Conservation (phyloP, 37 sponge, comb jelly and placozoan genomes). For the Petrosia ficiformis region DNA sequence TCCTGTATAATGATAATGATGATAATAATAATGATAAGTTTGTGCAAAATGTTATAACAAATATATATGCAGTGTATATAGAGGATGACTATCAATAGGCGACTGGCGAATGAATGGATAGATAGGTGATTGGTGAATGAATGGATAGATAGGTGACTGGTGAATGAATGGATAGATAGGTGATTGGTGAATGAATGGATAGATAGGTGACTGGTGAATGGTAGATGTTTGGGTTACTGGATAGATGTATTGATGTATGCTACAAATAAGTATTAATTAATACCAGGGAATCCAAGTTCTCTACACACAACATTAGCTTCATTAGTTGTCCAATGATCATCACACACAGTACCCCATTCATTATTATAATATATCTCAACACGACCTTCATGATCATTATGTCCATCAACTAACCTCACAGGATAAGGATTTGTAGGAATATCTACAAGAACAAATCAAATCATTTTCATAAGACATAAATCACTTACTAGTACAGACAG, state of each 20-base stretch:
- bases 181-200: too few relatives aligned
- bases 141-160: too few relatives aligned
- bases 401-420: slow-evolving; percentile 40
- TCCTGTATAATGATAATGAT: too few relatives aligned
- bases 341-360: slow-evolving; percentile 74
- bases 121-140: too few relatives aligned
- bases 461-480: not conserved
- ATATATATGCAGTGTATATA: too few relatives aligned
- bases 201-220: too few relatives aligned
- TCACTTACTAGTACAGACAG: slow-evolving; percentile 31
- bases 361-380: slow-evolving; percentile 67
- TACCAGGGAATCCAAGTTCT: slow-evolving; percentile 41
- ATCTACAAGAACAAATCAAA: not conserved
- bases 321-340: slow-evolving; percentile 42
- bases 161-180: too few relatives aligned
- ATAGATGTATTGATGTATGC: not conserved
- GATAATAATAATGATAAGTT: too few relatives aligned
- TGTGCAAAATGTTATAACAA: too few relatives aligned
- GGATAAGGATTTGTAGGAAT: slow-evolving; percentile 45
- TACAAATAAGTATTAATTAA: not conserved
- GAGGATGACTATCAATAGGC: too few relatives aligned
- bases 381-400: slow-evolving; percentile 23
- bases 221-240: not conserved
- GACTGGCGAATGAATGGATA: too few relatives aligned
- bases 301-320: slow-evolving; percentile 49